Evolutionary conservation across 1,140 invertebrate species (phyloP).

Genomic region (Sycophila sp.): DNA sequence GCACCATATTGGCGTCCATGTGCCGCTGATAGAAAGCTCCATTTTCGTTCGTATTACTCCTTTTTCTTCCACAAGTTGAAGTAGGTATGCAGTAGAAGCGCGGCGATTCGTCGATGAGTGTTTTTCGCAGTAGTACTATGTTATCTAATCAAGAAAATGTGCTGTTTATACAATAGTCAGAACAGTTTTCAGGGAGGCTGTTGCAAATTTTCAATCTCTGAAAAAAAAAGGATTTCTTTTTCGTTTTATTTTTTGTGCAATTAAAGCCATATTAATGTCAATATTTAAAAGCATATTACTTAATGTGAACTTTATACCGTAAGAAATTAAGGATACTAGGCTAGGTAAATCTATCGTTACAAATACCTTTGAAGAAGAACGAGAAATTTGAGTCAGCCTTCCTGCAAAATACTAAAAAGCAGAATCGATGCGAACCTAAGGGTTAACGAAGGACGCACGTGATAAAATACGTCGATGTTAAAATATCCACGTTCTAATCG

Average conservation of each 20-base stretch:
- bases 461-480: conserved; percentile 24
- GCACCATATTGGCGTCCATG: neutral
- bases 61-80: neutral
- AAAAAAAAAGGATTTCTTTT: neutral
- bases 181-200: conserved; percentile 17
- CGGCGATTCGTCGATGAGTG: conserved; percentile 7
- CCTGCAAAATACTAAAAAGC: conserved; percentile 4
- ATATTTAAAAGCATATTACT: too few species aligned
- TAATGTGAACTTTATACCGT: too few species aligned
- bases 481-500: conserved; percentile 8
- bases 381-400: conserved; percentile 20
- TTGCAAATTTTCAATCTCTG: neutral
- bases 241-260: too few species aligned
- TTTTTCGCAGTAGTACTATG: conserved; percentile 8
- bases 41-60: neutral
- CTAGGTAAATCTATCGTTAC: too few species aligned
- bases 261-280: too few species aligned
- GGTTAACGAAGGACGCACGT: conserved; percentile 14
- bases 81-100: conserved; percentile 10
- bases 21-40: neutral
- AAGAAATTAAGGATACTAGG: too few species aligned
- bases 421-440: conserved; percentile 19
- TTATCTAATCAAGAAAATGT: neutral
- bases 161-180: conserved; percentile 4
- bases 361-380: too few species aligned